phyloP scores from a whole-genome alignment of 2,113 vertebrate species.

The Macquaria australasica region DNA sequence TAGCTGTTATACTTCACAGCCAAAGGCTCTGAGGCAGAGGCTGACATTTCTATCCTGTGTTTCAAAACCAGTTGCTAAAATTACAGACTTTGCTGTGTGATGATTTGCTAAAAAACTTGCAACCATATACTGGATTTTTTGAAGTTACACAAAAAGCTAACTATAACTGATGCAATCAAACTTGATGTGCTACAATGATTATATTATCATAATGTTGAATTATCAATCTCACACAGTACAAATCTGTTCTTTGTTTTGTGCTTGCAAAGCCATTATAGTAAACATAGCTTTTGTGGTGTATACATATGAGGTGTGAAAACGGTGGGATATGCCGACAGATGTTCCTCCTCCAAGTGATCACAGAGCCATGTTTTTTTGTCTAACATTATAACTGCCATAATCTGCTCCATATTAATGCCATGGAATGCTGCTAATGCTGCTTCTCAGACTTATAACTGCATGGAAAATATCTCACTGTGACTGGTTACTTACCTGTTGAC shows the following conservation, averaged over 20 bases:
- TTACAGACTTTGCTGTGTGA: conserved; percentile 59
- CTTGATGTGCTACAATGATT: not conserved
- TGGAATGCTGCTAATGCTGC: conserved; percentile 93
- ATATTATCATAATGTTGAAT: not conserved
- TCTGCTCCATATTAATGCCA: conserved; percentile 92
- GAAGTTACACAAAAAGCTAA: conserved; percentile 1
- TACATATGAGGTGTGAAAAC: conserved; percentile 49
- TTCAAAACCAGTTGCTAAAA: conserved; percentile 61
- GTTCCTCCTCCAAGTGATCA: conserved; percentile 82
- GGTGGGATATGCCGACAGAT: conserved; percentile 85
- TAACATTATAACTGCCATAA: conserved; percentile 87
- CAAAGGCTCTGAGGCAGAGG: conserved; percentile 57
- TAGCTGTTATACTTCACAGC: conserved; percentile 54
- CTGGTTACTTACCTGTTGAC: conserved; percentile 61
- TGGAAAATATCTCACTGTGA: conserved; percentile 66
- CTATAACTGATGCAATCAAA: not conserved
- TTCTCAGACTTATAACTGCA: conserved; percentile 75
- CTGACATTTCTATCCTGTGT: conserved; percentile 55
- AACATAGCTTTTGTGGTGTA: conserved; percentile 51
- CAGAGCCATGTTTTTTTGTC: conserved; percentile 85
- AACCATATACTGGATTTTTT: not conserved
- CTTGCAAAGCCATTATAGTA: conserved; percentile 53
- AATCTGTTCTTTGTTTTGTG: conserved; percentile 48
- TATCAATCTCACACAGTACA: conserved; percentile 48
- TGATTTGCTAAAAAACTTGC: conserved; percentile 12